These are phyloP conservation scores for Pelusios castaneus DNA, from an alignment of 2,113 vertebrate genomes.

Conservation along the genomic window DNA sequence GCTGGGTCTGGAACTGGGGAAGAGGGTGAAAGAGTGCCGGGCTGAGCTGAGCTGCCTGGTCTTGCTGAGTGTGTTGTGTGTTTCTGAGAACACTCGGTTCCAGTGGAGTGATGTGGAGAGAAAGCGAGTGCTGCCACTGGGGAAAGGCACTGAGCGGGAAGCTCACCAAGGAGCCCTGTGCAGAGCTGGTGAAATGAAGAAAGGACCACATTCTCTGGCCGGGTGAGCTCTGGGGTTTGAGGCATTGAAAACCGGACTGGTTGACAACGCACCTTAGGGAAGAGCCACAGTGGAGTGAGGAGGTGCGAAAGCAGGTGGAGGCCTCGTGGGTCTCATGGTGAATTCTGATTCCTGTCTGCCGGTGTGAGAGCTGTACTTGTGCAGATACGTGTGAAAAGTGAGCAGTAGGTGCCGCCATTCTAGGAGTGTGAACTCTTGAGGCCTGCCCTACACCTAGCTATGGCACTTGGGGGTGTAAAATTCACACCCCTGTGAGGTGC, in stretches of 20 bases:
- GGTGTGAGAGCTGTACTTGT: background rate
- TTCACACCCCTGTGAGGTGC: background rate
- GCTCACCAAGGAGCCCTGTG: background rate
- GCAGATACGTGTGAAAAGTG: background rate
- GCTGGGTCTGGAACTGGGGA: background rate
- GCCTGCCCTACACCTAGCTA: background rate
- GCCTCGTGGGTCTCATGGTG: background rate
- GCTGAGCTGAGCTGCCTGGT: background rate
- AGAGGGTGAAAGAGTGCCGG: background rate
- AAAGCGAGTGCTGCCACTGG: background rate
- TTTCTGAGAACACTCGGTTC: background rate
- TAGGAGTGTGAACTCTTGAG: background rate
- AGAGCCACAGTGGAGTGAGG: background rate
- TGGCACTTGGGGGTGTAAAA: background rate
- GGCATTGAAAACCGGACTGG: background rate
- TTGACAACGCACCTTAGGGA: background rate
- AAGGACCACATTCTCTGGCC: background rate
- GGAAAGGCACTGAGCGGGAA: background rate
- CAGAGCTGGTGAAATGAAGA: background rate
- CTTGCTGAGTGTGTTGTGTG: background rate
- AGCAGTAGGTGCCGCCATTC: background rate
- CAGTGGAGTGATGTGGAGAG: too few relatives aligned
- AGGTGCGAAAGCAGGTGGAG: too few relatives aligned
- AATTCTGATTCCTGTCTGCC: background rate
- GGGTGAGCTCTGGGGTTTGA: background rate